Evolutionary conservation across 1,140 invertebrate species (phyloP).

Genomic region (Magallana gigas): DNA sequence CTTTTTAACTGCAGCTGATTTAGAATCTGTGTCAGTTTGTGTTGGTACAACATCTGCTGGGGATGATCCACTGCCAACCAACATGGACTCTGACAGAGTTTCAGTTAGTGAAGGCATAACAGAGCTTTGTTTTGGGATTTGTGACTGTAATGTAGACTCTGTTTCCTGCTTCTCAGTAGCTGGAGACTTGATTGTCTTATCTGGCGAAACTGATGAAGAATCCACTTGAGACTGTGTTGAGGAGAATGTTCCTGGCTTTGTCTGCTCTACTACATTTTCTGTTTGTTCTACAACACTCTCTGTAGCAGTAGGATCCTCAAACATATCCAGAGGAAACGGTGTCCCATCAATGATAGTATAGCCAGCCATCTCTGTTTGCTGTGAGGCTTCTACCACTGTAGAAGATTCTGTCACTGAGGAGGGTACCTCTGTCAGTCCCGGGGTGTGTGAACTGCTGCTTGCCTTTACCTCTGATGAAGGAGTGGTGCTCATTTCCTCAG

Average conservation of each 20-base stretch:
- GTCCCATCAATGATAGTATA: slow-evolving; percentile 58
- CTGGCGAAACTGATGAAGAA: background rate
- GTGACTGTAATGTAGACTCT: background rate
- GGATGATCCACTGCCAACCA: background rate
- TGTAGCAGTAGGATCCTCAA: slow-evolving; percentile 47
- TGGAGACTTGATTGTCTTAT: background rate
- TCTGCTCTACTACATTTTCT: background rate
- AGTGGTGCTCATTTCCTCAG: background rate
- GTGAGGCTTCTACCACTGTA: background rate
- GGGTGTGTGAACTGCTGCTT: background rate
- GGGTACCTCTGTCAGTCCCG: background rate
- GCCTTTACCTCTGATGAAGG: background rate
- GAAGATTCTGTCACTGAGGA: slow-evolving; percentile 9
- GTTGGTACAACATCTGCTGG: slow-evolving; percentile 21
- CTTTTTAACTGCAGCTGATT: background rate
- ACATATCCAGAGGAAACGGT: slow-evolving; percentile 55
- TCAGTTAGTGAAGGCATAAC: background rate
- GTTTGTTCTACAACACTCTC: background rate
- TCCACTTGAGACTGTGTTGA: background rate
- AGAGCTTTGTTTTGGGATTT: background rate
- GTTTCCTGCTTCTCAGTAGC: background rate
- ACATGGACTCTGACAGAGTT: background rate
- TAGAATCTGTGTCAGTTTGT: background rate
- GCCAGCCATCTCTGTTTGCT: slow-evolving; percentile 23
- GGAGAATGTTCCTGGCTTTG: background rate